Evolutionary conservation across 1,140 invertebrate genomes (phyloP), one percentile per base, ranked within the genome.

Genomic region (Anastrepha ludens): DNA sequence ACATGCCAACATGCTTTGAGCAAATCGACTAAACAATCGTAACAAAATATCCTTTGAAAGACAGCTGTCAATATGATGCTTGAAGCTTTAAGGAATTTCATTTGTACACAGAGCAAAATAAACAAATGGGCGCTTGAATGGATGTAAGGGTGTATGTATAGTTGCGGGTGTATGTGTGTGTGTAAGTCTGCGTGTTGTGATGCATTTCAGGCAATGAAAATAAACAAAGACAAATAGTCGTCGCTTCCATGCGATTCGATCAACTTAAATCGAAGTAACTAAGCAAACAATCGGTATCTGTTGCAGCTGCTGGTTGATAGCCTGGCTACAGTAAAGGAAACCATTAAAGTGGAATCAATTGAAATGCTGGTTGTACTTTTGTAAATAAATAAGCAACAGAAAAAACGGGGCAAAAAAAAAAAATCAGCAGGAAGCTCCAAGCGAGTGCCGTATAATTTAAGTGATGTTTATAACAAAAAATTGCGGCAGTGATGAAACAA

Each of bases 51-150:
- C 67, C 67, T 74, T 74, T 47, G 39, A 41, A 74, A 74, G 13
- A 74, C 39, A 74, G 41, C 67, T 44, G 41, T 44, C 41, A 74
- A 44, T 47, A 44, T 74, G 39, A 13, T 44, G 39, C 44, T 74
- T 74, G 41, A 44, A 41, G 67, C 39, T 74, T 74, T 44, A 74
- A 74, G 67, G 67, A 44, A 44, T 74, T 74, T 44, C 67, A 74
- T 44, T 29, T 13, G 4, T 29, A 74, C 67, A 47, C 4, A 74
- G 44, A 74, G 39, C 13, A 47, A 44, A 74, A 44, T 3, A 41
- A 44, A 74, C 41, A 74, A 74, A 15, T 41, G 13, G 67, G 41
- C 67, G 41, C 15, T 41, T 74, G 39, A 17, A 39, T 15, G 41
- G 15, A 7, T 6, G 6, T 74, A 15, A 67, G 7, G 39, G 20